Base-by-base conservation (phyloP, 2,113 vertebrate species). In the Baryphthengus martii region DNA sequence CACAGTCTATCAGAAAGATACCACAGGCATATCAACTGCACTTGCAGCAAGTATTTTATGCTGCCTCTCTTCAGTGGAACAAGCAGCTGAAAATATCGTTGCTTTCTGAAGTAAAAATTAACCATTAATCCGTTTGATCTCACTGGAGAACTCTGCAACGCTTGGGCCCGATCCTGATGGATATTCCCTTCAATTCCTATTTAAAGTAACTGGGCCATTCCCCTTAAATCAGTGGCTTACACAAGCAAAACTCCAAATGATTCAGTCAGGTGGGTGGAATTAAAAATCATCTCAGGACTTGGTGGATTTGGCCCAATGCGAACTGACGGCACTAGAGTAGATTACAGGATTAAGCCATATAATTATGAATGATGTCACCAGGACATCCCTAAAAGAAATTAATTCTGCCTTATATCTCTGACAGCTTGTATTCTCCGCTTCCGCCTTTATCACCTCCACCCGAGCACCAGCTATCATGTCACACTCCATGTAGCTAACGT, bases 311-410 rank as follows among this genome's bases (percentile, higher is more conserved):
- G 72, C 92, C 92, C 90, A 95, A 88, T 2, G 45, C 18, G 59
- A 89, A 84, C 55, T 24, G 49, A 93, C 97, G 68, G 65, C 67
- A 67, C 61, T 66, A 85, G 39, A 88, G 91, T 4, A 79, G 76
- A 92, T 94, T 81, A 96, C 63, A 95, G 90, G 78, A 90, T 85
- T 96, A 91, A 93, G 37, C 73, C 55, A 59, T 91, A 96, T 90
- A 91, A 91, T 87, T 92, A 86, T 85, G 70, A 95, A 52, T 72
- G 24, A 94, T 58, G 62, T 75, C 75, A 72, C 85, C 18, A 90
- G 91, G 90, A 97, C 96, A 95, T 88, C 75, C 77, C 85, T 90
- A 50, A 79, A 93, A 95, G 35, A 95, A 95, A 95, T 75, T 85
- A 92, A 90, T 91, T 91, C 92, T 62, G 59, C 80, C 77, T 88